A percentile compares a stretch with the other conserved stretches of the same genome.
Evolutionary conservation across 1,140 invertebrate genomes (phyloP).

Genomic region (Brachionus calyciflorus): DNA sequence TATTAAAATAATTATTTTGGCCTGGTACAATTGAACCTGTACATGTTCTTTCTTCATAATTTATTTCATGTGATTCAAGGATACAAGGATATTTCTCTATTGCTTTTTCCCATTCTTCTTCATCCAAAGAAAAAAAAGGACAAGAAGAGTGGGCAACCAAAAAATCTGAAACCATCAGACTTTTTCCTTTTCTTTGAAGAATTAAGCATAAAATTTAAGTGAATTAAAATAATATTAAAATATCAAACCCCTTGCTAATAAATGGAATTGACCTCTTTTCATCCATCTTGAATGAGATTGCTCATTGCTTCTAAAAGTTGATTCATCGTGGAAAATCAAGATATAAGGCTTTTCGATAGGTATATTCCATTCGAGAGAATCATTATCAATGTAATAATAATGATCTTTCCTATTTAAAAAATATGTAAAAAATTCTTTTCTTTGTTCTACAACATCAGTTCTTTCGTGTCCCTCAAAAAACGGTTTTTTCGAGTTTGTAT

Average conservation of each 20-base stretch:
- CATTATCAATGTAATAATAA: not conserved
- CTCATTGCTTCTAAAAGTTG: conserved; percentile 3
- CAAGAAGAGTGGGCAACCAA: conserved; percentile 8
- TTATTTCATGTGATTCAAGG: not conserved
- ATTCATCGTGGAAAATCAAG: conserved; percentile 12
- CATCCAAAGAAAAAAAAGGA: not conserved
- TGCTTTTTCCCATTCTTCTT: not conserved
- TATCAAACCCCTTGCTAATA: conserved; percentile 18
- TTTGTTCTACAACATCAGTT: not conserved
- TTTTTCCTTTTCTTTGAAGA: not conserved
- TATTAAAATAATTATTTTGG: not conserved
- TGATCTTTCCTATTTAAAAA: not conserved
- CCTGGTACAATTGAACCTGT: conserved; percentile 1
- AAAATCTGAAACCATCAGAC: conserved; percentile 20
- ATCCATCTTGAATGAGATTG: conserved; percentile 10
- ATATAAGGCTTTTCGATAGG: not conserved
- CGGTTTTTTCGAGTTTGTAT: not conserved
- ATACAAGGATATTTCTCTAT: conserved; percentile 3
- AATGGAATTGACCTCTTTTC: not conserved
- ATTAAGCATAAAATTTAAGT: not conserved
- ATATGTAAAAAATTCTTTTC: not conserved
- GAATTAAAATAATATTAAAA: not conserved
- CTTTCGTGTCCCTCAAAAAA: conserved; percentile 12
- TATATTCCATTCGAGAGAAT: not conserved
- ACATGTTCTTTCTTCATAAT: conserved; percentile 5